Percentiles rank a stretch among this genome's conserved stretches.
Conservation (phyloP, 2,888 invertebrate species). For the Lydus trimaculatus region DNA sequence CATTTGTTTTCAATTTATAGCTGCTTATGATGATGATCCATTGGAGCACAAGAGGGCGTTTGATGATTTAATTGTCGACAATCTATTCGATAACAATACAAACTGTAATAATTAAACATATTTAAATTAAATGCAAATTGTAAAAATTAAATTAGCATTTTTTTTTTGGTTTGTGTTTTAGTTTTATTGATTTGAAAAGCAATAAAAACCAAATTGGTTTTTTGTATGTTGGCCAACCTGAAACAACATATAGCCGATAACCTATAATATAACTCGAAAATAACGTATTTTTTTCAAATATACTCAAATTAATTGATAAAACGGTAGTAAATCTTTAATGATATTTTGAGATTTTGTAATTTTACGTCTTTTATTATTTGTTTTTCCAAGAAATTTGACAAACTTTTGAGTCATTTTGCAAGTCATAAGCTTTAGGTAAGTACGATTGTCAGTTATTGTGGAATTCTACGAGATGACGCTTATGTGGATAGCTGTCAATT, state of each 20-base stretch:
- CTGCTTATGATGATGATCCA: constrained; percentile 10
- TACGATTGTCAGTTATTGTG: too few relatives aligned
- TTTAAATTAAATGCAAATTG: neutral
- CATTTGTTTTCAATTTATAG: constrained; percentile 35
- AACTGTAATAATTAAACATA: neutral
- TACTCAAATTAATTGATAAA: too few relatives aligned
- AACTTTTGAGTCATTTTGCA: too few relatives aligned
- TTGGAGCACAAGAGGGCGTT: constrained; percentile 1
- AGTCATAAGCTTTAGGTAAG: too few relatives aligned
- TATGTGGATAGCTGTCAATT: too few relatives aligned
- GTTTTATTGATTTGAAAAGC: neutral
- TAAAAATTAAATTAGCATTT: neutral
- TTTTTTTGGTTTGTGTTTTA: too few relatives aligned
- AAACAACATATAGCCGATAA: neutral
- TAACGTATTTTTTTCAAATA: too few relatives aligned
- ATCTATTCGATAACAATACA: neutral
- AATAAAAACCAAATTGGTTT: neutral
- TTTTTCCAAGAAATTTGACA: too few relatives aligned
- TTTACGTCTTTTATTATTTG: too few relatives aligned
- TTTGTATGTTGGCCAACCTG: neutral
- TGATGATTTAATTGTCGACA: neutral
- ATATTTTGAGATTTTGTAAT: too few relatives aligned
- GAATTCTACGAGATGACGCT: too few relatives aligned
- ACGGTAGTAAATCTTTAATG: too few relatives aligned
- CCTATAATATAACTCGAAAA: neutral